Evolutionary conservation across 2,888 invertebrate species (phyloP), one percentile per base, ranked within the genome.

Genomic region (Prosopocoilus inquinatus): DNA sequence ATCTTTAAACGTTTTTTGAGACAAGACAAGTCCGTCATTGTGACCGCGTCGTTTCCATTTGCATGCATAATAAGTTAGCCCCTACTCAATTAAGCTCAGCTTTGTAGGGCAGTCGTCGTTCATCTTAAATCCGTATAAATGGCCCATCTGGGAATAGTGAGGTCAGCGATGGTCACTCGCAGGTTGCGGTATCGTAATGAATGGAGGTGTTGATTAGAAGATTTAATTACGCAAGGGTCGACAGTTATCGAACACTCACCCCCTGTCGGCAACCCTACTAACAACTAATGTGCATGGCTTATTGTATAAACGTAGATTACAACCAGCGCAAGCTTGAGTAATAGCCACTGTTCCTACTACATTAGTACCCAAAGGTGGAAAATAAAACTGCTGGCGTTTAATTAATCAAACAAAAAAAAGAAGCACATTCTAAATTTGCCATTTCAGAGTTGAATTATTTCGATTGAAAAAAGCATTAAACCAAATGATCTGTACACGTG

Each of bases 91-190:
- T 73, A 72, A 73, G 72, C 73, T 68, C 67, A 71, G 70, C 70
- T 71, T 65, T 63, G 68, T 67, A 65, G 64, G 66, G 64, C 64
- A 46, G 60, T 62, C 68, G 70, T 70, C 70, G 73, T 72, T 69
- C 73, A 71, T 75, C 76, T 76, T 75, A 76, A 76, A 76, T 75
- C 75, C 74, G 70, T 70, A 74, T 75, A 75, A 76, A 76, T 74
- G 74, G 71, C 70, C 71, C 75, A 73, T 70, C 70, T 71, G 75
- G 75, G 75, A 75, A 72, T 70, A 66, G 61, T 62, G 64, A 32
- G 34, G 35, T 34, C 66, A 67, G 64, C 63, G 66, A 65, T 66
- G 70, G 69, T 67, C 68, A 68, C 63, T 62, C 64, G 62, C 63
- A 61, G 65, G 67, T 71, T 66, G 64, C 66, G 64, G 64, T 72